Evolutionary conservation across 2,797 vertebrate species (phyloP).

Genomic region (Chiloscyllium punctatum): DNA sequence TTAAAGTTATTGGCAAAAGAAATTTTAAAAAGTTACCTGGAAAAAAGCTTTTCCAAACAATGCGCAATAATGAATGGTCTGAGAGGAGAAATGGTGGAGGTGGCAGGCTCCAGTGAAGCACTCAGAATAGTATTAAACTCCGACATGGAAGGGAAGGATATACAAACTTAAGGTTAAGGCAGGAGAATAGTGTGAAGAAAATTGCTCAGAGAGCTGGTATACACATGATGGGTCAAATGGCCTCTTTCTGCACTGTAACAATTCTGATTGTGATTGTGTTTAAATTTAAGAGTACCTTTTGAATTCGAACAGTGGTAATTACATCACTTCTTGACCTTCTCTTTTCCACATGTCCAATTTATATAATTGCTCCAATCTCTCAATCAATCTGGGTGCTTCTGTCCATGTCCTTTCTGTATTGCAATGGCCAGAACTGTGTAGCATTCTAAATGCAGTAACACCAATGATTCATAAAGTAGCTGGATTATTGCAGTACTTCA

Average conservation of each 20-base stretch:
- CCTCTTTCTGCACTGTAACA: not conserved
- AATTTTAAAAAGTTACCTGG: too few relatives aligned
- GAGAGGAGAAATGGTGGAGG: too few relatives aligned
- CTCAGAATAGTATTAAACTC: too few relatives aligned
- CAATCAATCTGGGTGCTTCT: not conserved
- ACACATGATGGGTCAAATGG: too few relatives aligned
- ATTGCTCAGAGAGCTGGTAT: too few relatives aligned
- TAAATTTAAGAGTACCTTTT: not conserved
- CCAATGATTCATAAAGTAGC: not conserved
- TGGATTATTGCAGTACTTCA: not conserved
- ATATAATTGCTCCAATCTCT: not conserved
- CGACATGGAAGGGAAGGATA: too few relatives aligned
- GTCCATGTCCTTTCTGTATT: not conserved
- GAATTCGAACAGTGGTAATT: not conserved
- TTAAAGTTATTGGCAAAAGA: too few relatives aligned
- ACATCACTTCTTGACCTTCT: not conserved
- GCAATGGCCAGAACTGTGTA: not conserved
- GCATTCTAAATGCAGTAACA: not conserved
- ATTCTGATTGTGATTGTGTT: not conserved
- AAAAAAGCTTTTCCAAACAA: too few relatives aligned
- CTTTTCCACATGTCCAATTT: not conserved
- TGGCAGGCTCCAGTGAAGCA: too few relatives aligned
- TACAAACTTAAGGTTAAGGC: too few relatives aligned
- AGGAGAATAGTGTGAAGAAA: too few relatives aligned
- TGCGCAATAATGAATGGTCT: too few relatives aligned